These are phyloP conservation scores for Pristis pectinata DNA, from an alignment of 2,797 vertebrate species.

Conservation along the genomic window DNA sequence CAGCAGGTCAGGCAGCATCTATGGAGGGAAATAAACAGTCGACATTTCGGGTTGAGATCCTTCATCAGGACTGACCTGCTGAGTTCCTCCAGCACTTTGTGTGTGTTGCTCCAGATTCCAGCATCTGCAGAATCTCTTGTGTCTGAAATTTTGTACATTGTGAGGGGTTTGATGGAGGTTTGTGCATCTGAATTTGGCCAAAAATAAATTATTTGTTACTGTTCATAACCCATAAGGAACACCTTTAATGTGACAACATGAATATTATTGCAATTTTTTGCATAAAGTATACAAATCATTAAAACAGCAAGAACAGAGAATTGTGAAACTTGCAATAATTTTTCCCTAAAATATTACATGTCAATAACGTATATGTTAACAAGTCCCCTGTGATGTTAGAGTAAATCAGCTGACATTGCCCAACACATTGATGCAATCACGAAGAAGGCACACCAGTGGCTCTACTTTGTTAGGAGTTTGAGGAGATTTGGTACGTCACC, in stretches of 20 bases:
- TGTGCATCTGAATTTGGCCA: background rate
- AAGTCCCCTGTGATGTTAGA: background rate
- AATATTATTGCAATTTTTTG: background rate
- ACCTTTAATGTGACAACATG: background rate
- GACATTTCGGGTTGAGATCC: too few relatives aligned
- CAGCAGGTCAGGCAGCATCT: too few relatives aligned
- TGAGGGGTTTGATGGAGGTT: background rate
- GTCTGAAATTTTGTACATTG: background rate
- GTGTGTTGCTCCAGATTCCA: too few relatives aligned
- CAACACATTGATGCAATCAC: too few relatives aligned
- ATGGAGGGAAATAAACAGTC: too few relatives aligned
- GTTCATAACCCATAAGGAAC: background rate
- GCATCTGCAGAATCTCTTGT: too few relatives aligned
- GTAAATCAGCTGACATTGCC: background rate
- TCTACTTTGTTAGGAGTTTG: too few relatives aligned
- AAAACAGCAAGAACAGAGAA: background rate
- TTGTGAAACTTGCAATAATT: background rate
- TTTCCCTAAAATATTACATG: background rate
- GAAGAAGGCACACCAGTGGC: too few relatives aligned
- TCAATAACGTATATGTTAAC: background rate
- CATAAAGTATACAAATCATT: background rate
- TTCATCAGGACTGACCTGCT: too few relatives aligned
- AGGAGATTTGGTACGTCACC: too few relatives aligned
- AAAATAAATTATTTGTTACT: background rate
- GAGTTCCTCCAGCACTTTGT: too few relatives aligned